Conservation (phyloP, 64 coral and sea anemone species). For the Stichodactyla helianthus region DNA sequence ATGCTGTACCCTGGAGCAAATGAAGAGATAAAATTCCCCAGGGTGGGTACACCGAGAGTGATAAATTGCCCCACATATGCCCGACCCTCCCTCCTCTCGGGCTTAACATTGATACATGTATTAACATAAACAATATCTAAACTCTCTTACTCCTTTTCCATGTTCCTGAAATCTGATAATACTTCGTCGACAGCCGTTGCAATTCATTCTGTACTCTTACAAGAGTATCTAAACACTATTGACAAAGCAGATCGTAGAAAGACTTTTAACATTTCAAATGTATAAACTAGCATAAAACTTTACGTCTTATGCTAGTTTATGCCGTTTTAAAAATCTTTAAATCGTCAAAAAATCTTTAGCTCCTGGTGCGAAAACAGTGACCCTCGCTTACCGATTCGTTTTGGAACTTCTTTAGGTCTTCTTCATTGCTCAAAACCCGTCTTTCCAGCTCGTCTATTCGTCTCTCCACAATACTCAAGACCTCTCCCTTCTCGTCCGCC, state of each 20-base stretch:
- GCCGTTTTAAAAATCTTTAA: neutral
- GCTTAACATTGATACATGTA: no score
- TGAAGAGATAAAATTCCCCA: no score
- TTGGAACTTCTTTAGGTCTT: conserved; percentile 59
- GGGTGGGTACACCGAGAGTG: no score
- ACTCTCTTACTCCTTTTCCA: conserved; percentile 69
- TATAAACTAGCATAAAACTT: no score
- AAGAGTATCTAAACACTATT: conserved; percentile 60
- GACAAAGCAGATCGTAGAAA: neutral
- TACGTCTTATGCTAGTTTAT: no score
- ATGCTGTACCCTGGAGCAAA: no score
- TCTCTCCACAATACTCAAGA: conserved; percentile 54
- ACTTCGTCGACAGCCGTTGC: conserved; percentile 54
- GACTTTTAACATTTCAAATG: neutral
- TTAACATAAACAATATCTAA: neutral
- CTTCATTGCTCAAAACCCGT: conserved; percentile 55
- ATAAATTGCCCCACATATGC: no score
- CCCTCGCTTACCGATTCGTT: conserved; percentile 60
- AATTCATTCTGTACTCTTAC: conserved; percentile 67
- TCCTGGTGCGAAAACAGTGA: neutral
- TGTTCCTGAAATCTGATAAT: conserved; percentile 57
- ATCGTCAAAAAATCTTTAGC: neutral
- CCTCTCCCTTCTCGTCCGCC: conserved; percentile 62
- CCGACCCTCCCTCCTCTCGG: no score
- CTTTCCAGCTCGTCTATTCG: conserved; percentile 69